Conservation (phyloP, 1,140 invertebrate species). For the Apocrypta bakeri region DNA sequence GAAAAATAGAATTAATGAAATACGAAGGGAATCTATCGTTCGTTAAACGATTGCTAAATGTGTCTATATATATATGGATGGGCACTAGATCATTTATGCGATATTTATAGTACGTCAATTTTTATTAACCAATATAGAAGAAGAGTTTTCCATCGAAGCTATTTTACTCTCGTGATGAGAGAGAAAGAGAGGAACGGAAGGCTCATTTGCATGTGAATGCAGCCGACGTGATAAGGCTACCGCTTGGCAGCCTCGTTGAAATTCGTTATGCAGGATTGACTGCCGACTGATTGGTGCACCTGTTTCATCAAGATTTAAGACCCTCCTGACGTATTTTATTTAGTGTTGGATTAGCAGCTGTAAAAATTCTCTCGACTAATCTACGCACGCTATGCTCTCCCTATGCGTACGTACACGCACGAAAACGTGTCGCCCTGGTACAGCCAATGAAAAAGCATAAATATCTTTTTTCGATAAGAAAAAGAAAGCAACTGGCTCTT, state of each 20-base stretch:
- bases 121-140: neutral
- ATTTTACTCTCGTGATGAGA: conserved; percentile 1
- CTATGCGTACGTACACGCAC: no score
- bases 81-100: conserved; percentile 3
- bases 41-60: neutral
- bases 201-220: conserved; percentile 47
- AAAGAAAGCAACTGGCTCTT: no score
- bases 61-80: neutral
- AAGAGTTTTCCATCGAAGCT: neutral
- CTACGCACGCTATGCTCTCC: no score
- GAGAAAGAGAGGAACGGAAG: neutral
- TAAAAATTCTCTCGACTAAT: conserved; percentile 5
- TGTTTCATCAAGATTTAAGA: conserved; percentile 34
- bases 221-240: conserved; percentile 21
- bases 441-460: no score
- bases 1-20: no score
- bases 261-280: conserved; percentile 41
- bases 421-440: no score
- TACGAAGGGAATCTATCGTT: neutral
- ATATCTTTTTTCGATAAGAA: no score
- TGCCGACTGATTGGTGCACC: conserved; percentile 44
- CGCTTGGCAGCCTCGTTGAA: conserved; percentile 28
- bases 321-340: conserved; percentile 19
- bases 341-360: neutral
- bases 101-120: neutral